phyloP scores from a whole-genome alignment of 1,140 invertebrate genomes.

The Hyles euphorbiae region DNA sequence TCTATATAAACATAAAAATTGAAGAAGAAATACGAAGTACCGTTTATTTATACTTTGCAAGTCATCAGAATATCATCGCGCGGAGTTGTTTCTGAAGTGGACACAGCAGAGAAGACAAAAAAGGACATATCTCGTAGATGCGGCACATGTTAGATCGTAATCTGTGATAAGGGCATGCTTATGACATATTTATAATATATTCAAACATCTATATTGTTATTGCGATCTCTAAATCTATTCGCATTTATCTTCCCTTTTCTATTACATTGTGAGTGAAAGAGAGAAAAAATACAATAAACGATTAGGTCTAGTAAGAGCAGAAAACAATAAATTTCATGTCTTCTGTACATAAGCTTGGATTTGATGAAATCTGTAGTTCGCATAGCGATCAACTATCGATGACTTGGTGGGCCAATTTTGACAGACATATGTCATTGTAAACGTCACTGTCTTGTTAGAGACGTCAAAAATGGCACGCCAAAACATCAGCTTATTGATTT shows the following conservation, averaged over 20 bases:
- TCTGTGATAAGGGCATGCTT: slow-evolving; percentile 70
- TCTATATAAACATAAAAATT: not conserved
- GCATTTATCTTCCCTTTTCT: slow-evolving; percentile 1
- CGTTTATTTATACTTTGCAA: not conserved
- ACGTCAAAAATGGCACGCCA: no score
- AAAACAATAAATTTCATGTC: no score
- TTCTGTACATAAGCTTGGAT: slow-evolving; percentile 49
- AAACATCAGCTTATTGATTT: no score
- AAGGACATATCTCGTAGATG: slow-evolving; percentile 59
- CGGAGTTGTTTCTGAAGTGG: no score
- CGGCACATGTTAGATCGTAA: slow-evolving; percentile 57
- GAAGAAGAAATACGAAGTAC: not conserved
- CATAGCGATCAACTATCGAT: slow-evolving; percentile 37
- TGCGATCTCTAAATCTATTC: not conserved
- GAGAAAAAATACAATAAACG: not conserved
- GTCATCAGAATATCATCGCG: not conserved
- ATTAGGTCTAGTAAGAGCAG: no score
- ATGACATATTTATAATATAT: slow-evolving; percentile 43
- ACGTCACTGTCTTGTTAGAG: no score
- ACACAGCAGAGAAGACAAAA: slow-evolving; percentile 17
- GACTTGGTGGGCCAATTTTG: no score
- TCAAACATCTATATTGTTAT: not conserved
- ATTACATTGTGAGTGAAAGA: not conserved
- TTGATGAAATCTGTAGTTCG: slow-evolving; percentile 67
- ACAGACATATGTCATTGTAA: no score